Conservation (phyloP, 2,797 vertebrate genomes). For the Ptychadena robeensis region DNA sequence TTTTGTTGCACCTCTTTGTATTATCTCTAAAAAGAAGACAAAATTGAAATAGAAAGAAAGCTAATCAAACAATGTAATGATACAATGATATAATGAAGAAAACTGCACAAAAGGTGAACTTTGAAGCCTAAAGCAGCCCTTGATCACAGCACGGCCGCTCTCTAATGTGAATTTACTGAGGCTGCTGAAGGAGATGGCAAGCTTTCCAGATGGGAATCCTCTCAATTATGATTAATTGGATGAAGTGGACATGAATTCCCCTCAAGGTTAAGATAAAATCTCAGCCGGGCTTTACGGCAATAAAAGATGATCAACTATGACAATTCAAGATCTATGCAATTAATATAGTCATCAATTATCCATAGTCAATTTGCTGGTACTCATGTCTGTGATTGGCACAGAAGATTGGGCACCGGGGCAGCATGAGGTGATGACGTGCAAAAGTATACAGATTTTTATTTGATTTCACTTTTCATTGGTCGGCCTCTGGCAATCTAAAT, state of each 20-base stretch:
- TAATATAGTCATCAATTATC: conserved; percentile 30
- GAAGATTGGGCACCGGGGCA: background rate
- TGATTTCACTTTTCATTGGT: background rate
- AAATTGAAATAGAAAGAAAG: background rate
- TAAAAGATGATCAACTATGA: conserved; percentile 18
- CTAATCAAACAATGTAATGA: background rate
- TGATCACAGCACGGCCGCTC: background rate
- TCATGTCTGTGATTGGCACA: background rate
- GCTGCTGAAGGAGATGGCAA: background rate
- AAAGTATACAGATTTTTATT: background rate
- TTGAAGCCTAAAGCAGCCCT: background rate
- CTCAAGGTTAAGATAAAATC: conserved; percentile 21
- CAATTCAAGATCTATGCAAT: conserved; percentile 35
- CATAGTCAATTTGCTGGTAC: conserved; percentile 1
- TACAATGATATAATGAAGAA: background rate
- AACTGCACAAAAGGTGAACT: background rate
- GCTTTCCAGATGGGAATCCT: background rate
- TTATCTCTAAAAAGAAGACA: no score
- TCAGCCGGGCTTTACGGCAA: conserved; percentile 2
- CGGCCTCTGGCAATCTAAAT: background rate
- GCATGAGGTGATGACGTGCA: background rate
- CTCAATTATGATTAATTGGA: conserved; percentile 40
- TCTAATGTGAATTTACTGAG: background rate
- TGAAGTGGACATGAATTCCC: conserved; percentile 27
- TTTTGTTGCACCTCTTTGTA: no score